Conservation (phyloP, 2,888 invertebrate species). For the Polydrusus pterygomalis region DNA sequence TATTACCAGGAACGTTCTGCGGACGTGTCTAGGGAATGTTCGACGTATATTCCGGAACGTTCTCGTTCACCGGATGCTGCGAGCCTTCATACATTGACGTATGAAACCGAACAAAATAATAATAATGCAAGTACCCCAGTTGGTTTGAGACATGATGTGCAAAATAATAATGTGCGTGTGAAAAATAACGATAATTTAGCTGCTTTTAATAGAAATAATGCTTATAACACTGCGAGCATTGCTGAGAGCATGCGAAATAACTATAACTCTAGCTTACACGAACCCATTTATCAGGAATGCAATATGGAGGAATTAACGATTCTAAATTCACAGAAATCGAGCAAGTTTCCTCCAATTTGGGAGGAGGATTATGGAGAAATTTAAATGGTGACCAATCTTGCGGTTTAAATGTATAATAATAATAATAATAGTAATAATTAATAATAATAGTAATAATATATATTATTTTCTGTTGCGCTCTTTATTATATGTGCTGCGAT, state of each 20-base stretch:
- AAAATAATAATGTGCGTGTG: not conserved
- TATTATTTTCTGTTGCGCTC: too few relatives aligned
- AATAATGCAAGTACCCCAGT: slow-evolving; percentile 69
- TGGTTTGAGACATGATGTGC: slow-evolving; percentile 25
- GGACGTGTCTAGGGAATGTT: slow-evolving; percentile 26
- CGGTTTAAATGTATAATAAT: too few relatives aligned
- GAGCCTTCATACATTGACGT: slow-evolving; percentile 35
- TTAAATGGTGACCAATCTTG: slow-evolving; percentile 47
- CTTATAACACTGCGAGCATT: slow-evolving; percentile 16
- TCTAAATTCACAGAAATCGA: slow-evolving; percentile 19
- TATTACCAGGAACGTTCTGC: slow-evolving; percentile 41
- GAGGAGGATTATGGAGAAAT: slow-evolving; percentile 66
- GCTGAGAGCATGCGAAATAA: slow-evolving; percentile 21
- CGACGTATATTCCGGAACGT: slow-evolving; percentile 37
- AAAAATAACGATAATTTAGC: slow-evolving; percentile 34
- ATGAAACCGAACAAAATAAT: slow-evolving; percentile 49
- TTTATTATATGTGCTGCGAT: too few relatives aligned
- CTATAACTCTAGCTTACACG: slow-evolving; percentile 31
- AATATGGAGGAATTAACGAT: slow-evolving; percentile 39
- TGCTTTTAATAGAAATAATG: slow-evolving; percentile 43
- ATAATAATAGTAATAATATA: too few relatives aligned
- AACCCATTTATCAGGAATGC: slow-evolving; percentile 60
- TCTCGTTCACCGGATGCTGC: slow-evolving; percentile 33
- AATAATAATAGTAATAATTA: too few relatives aligned
- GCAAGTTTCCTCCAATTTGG: slow-evolving; percentile 58